Conservation (phyloP, 2,797 vertebrate species). For the Nyctalus aviator region DNA sequence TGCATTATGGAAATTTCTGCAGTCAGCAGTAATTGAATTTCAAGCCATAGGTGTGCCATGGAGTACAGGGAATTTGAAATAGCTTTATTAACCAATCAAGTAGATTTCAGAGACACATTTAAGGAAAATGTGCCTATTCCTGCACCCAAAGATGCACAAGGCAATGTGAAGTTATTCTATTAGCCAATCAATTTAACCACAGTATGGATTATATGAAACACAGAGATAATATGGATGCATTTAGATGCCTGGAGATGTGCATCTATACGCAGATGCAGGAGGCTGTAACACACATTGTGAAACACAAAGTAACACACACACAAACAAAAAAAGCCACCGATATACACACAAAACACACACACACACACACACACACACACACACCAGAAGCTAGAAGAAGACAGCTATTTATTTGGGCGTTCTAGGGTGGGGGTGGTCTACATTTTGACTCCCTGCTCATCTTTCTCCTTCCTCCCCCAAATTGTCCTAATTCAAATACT, state of each 20-base stretch:
- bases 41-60: conserved; percentile 35
- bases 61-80: conserved; percentile 65
- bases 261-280: not conserved
- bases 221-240: conserved; percentile 30
- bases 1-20: conserved; percentile 64
- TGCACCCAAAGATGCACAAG: conserved; percentile 28
- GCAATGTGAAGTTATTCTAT: conserved; percentile 44
- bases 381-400: conserved; percentile 20
- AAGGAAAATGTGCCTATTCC: conserved; percentile 17
- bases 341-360: conserved; percentile 9
- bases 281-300: not conserved
- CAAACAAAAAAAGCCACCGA: not conserved
- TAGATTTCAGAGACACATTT: conserved; percentile 51
- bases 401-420: conserved; percentile 27
- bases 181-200: conserved; percentile 49
- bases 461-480: not conserved
- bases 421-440: not conserved
- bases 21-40: conserved; percentile 69
- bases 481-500: conserved; percentile 13
- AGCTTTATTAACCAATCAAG: conserved; percentile 63
- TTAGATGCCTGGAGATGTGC: conserved; percentile 12
- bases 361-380: not conserved
- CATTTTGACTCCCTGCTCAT: not conserved
- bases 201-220: conserved; percentile 46
- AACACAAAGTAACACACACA: conserved; percentile 33